phyloP scores from a whole-genome alignment of 2,113 vertebrate genomes.

The Seriola dumerili region DNA sequence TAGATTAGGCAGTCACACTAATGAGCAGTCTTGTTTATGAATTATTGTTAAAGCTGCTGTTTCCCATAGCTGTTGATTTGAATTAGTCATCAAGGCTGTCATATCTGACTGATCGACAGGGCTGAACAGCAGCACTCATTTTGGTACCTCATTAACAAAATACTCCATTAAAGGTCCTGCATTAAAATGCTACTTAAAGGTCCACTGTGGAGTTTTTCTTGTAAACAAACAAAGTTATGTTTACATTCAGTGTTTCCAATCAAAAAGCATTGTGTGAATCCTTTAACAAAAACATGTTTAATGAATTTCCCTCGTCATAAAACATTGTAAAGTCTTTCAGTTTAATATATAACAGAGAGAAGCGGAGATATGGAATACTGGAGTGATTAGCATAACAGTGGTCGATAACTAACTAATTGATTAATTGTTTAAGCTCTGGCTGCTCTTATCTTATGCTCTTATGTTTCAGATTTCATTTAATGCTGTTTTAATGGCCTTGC shows the following conservation, averaged over 20 bases:
- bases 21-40: slow-evolving; percentile 4
- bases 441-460: not conserved
- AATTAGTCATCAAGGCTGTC: not conserved
- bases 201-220: not conserved
- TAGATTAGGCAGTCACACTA: not conserved
- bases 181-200: not conserved
- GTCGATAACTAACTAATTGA: not conserved
- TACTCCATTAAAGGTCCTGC: not conserved
- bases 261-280: no score
- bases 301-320: no score
- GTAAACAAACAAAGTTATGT: no score
- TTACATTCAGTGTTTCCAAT: no score
- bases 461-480: not conserved
- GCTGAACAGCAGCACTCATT: no score
- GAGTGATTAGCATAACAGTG: not conserved
- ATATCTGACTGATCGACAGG: not conserved
- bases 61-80: not conserved
- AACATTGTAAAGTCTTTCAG: not conserved
- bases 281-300: no score
- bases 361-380: not conserved
- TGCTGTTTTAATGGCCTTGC: not conserved
- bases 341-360: not conserved
- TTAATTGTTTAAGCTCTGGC: not conserved
- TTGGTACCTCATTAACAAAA: no score
- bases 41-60: not conserved